Conservation (phyloP, 2,113 vertebrate species). For the Isurus oxyrinchus region DNA sequence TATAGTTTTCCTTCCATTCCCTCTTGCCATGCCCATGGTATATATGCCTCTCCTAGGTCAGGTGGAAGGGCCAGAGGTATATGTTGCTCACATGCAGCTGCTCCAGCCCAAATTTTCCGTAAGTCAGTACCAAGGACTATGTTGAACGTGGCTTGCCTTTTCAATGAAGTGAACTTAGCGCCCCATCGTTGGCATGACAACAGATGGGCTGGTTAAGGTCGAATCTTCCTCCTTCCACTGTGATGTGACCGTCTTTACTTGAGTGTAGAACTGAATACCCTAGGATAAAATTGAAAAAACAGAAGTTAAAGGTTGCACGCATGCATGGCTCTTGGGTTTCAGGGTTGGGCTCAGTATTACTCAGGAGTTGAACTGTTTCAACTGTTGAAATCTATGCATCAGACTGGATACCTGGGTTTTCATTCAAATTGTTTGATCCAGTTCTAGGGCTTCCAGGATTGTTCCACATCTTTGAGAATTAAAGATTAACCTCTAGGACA, state of each 20-base stretch:
- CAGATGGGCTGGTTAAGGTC: conserved; percentile 73
- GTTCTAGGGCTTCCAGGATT: background rate
- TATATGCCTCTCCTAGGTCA: background rate
- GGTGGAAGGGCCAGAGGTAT: background rate
- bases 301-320: background rate
- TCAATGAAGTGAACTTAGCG: conserved; percentile 53
- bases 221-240: conserved; percentile 97
- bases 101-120: background rate
- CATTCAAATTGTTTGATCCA: background rate
- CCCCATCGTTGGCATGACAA: conserved; percentile 96
- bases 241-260: conserved; percentile 88
- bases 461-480: background rate
- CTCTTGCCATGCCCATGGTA: background rate
- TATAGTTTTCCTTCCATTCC: background rate
- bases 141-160: conserved; percentile 29
- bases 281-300: conserved; percentile 46
- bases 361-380: background rate
- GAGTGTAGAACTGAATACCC: conserved; percentile 95
- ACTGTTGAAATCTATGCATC: conserved; percentile 4
- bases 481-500: background rate
- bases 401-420: background rate
- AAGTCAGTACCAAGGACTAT: conserved; percentile 1
- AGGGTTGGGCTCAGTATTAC: background rate
- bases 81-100: background rate
- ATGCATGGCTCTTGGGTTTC: background rate